Evolutionary conservation across 2,797 vertebrate species (phyloP), one percentile per base, ranked within the genome.

Genomic region (Alcedo quadribrachys): DNA sequence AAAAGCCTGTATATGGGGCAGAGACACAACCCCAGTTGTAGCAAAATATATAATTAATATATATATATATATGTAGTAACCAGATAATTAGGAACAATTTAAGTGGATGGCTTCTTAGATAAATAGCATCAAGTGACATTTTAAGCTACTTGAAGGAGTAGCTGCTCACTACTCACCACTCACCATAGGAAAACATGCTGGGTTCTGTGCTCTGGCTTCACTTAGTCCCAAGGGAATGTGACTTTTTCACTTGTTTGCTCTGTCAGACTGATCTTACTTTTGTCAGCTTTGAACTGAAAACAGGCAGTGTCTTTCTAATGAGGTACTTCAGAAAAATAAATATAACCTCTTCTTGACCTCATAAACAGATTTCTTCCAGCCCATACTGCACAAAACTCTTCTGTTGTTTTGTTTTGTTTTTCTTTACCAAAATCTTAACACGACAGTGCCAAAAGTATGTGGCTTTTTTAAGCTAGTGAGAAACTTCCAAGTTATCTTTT

Each of bases 271-370:
- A 53, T 81, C 35, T 85, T 93, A 53, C 83, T 95, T 95, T 92
- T 85, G 46, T 78, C 73, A 74, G 57, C 15, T 74, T 87, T 80
- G 63, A 87, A 92, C n/a, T 51, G 40, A 89, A 93, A 94, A 21
- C 76, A 85, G 63, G 15, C 87, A 81, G 46, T 77, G 48, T 51
- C 81, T 93, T 90, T 69, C 62, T 94, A 95, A 91, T 68, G 80
- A 80, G 57, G 30, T 85, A 78, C 53, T 50, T 91, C 63, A 54
- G 84, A 76, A 88, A 95, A 96, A 94, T 83, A 96, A 96, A 94
- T 74, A 85, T 21, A 79, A 94, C 93, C 89, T 86, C 42, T 92
- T 5, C 58, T 87, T 93, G 84, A 93, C 85, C 94, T 81, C 21
- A 35, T 50, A 40, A 89, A 69, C 14, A 81, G 71, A 73, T 92